Evolutionary conservation across 2,113 vertebrate species (phyloP).

Genomic region (Epinephelus fuscoguttatus): DNA sequence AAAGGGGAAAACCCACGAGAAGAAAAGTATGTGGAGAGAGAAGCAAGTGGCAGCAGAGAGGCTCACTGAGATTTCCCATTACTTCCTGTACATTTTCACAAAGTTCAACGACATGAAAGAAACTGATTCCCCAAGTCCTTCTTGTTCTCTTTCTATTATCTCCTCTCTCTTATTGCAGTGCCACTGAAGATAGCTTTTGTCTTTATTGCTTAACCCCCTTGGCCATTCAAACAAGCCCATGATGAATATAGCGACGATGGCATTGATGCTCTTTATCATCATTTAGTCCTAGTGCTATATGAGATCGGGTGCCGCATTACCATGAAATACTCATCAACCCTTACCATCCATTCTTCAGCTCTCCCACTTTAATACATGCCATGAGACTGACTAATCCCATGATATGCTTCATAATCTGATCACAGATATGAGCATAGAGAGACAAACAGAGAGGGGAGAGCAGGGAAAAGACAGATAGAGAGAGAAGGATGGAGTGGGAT

Average conservation of each 20-base stretch:
- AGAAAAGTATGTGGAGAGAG: constrained; percentile 11
- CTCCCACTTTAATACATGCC: constrained; percentile 61
- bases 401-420: constrained; percentile 77
- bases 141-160: constrained; percentile 26
- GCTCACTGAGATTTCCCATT: background rate
- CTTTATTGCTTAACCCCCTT: constrained; percentile 53
- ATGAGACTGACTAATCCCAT: constrained; percentile 69
- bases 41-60: background rate
- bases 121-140: constrained; percentile 5
- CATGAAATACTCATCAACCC: constrained; percentile 73
- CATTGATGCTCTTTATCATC: constrained; percentile 74
- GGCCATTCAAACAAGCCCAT: constrained; percentile 52
- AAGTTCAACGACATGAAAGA: constrained; percentile 51
- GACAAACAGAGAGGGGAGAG: constrained; percentile 9
- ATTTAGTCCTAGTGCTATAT: constrained; percentile 36
- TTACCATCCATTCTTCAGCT: constrained; percentile 39
- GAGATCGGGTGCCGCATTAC: constrained; percentile 58
- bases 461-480: background rate
- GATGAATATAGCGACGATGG: constrained; percentile 48
- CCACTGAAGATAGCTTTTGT: constrained; percentile 20
- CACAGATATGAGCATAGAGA: constrained; percentile 67
- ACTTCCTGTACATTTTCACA: background rate
- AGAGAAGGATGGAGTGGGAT: constrained; percentile 22
- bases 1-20: constrained; percentile 13
- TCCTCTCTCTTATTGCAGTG: constrained; percentile 31